Evolutionary conservation across 2,888 invertebrate genomes (phyloP), one percentile per base, ranked within the genome.

Genomic region (Oligia strigilis): DNA sequence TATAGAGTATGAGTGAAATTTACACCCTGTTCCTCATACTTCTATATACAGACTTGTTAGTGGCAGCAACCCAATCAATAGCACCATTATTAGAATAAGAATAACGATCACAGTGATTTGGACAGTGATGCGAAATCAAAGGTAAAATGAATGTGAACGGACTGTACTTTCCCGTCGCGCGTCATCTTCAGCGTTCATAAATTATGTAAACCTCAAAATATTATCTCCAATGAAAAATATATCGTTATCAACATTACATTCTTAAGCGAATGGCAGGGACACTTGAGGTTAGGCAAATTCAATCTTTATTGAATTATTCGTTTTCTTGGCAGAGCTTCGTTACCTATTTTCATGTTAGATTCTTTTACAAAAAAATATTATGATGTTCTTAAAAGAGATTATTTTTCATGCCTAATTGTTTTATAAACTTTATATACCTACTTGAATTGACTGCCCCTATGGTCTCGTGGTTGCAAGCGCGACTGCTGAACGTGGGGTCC

Each of bases 271-370:
- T 46, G 55, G 55, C 43, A 14, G 4, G 46, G 17, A 71, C n/a
- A 43, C 52, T 40, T 52, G 17, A 75, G 65, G 23, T 71, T 71
- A 64, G 11, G 19, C 1, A 69, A 75, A 69, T 60, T 58, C 58
- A 72, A 14, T 19, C 46, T 29, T 66, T 78, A 82, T 82, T 75
- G 62, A 65, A 81, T 82, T 85, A 77, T 58, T 62, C 17, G 11
- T 1, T 17, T 65, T n/a, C n/a, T 64, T 29, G 9, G 23, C 66
- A 46, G 60, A 70, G 72, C 23, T 62, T 72, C 23, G 9, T 72
- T 72, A 67, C 36, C 4, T 55, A 76, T 4, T 77, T 58, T 52
- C 9, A 19, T 43, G 67, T 55, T 58, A 65, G 5, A 36, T 64
- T 64, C 19, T 60, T 46, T 4, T 1, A 43, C 11, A 40, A 9